A percentile compares a stretch with the other conserved stretches of the same genome.
These are phyloP conservation scores for Microtus obscurus DNA, from an alignment of 2,797 vertebrate genomes.

Conservation along the genomic window DNA sequence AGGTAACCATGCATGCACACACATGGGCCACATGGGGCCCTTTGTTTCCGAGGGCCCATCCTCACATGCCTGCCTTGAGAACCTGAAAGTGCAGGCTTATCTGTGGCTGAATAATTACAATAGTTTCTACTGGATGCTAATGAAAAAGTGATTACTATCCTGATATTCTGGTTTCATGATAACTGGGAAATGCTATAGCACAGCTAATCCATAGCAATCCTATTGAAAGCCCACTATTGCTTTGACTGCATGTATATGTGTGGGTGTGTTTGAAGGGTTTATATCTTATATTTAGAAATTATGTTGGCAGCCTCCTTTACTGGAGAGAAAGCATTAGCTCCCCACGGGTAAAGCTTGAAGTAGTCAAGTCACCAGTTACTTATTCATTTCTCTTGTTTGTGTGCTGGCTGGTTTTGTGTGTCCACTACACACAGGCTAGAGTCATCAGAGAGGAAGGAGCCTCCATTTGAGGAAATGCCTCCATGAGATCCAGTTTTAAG, in stretches of 20 bases:
- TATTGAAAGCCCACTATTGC: neutral
- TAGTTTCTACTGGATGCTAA: conserved; percentile 20
- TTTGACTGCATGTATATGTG: neutral
- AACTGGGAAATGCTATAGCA: neutral
- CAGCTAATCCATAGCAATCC: neutral
- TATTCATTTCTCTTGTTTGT: conserved; percentile 42
- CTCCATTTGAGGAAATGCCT: neutral
- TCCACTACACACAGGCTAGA: neutral
- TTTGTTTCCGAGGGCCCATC: no score
- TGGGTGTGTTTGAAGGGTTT: neutral
- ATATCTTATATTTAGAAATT: conserved; percentile 1
- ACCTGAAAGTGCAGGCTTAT: no score
- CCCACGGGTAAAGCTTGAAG: neutral
- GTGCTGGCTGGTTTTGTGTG: neutral
- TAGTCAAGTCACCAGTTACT: conserved; percentile 46
- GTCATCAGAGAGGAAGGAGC: neutral
- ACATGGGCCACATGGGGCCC: no score
- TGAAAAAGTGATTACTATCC: neutral
- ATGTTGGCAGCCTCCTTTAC: neutral
- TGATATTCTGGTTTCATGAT: conserved; percentile 38
- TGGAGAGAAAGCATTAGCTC: neutral
- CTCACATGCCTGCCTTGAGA: no score
- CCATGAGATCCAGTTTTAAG: neutral
- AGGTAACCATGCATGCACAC: no score
- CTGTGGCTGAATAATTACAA: no score